Conservation (phyloP, 2,797 vertebrate species). For the Fringilla coelebs region DNA sequence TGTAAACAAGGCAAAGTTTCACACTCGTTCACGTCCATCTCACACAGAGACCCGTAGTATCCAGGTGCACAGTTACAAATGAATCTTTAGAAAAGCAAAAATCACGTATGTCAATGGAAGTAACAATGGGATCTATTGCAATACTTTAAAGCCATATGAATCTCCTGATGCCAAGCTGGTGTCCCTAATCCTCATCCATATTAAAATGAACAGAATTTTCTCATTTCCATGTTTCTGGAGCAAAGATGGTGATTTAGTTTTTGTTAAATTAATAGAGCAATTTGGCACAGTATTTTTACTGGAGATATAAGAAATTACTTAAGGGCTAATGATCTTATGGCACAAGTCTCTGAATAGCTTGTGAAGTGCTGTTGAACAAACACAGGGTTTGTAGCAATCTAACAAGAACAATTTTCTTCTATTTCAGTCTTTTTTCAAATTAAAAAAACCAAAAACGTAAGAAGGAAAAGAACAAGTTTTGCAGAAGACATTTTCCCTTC, state of each 20-base stretch:
- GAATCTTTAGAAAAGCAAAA: slow-evolving; percentile 72
- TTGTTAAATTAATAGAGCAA: background rate
- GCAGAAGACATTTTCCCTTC: background rate
- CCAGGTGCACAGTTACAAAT: slow-evolving; percentile 77
- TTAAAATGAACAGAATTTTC: background rate
- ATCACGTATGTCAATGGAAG: background rate
- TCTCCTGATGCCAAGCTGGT: background rate
- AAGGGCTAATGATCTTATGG: background rate
- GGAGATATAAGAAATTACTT: background rate
- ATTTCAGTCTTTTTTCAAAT: background rate
- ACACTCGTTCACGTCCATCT: slow-evolving; percentile 85
- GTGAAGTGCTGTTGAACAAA: background rate
- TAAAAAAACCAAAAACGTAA: fast-evolving
- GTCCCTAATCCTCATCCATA: background rate
- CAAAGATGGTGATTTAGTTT: background rate
- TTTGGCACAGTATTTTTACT: background rate
- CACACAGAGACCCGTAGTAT: slow-evolving; percentile 80
- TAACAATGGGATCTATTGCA: background rate
- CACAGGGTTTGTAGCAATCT: background rate
- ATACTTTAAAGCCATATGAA: background rate
- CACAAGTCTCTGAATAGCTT: background rate
- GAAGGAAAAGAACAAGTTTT: background rate
- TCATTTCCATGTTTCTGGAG: background rate
- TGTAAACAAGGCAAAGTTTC: slow-evolving; percentile 83
- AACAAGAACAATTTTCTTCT: background rate